These are phyloP conservation scores for Phrynocephalus guinanensis DNA, from an alignment of 2,797 vertebrate species.

Conservation along the genomic window DNA sequence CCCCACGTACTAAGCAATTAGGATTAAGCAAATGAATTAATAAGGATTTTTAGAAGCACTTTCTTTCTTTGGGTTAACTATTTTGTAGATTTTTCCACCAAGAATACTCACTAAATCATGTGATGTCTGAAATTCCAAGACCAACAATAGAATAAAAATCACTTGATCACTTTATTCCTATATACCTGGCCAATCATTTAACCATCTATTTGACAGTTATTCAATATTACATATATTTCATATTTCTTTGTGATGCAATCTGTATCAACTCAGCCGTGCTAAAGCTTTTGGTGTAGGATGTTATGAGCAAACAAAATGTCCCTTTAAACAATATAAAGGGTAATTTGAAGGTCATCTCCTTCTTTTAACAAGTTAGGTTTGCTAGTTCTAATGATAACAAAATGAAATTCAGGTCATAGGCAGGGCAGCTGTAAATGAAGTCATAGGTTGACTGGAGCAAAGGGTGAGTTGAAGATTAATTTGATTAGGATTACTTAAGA, in stretches of 20 bases:
- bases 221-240: constrained; percentile 46
- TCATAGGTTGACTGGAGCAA: constrained; percentile 76
- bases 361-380: constrained; percentile 67
- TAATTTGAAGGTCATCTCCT: constrained; percentile 71
- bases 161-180: not conserved
- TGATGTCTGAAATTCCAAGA: not conserved
- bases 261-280: constrained; percentile 36
- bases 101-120: not conserved
- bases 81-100: not conserved
- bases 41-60: not conserved
- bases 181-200: not conserved
- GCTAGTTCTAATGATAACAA: constrained; percentile 74
- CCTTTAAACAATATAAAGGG: constrained; percentile 69
- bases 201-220: constrained; percentile 15
- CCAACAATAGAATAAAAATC: not conserved
- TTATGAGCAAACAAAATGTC: constrained; percentile 63
- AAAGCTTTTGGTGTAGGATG: constrained; percentile 60
- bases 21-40: not conserved
- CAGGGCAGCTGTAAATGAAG: constrained; percentile 74
- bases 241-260: constrained; percentile 63
- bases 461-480: constrained; percentile 79
- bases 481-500: constrained; percentile 83
- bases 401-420: constrained; percentile 73
- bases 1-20: no score
- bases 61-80: not conserved